Evolutionary conservation across 2,797 vertebrate species (phyloP), one percentile per base, ranked within the genome.

Genomic region (Enteromius afrohamiltoni): DNA sequence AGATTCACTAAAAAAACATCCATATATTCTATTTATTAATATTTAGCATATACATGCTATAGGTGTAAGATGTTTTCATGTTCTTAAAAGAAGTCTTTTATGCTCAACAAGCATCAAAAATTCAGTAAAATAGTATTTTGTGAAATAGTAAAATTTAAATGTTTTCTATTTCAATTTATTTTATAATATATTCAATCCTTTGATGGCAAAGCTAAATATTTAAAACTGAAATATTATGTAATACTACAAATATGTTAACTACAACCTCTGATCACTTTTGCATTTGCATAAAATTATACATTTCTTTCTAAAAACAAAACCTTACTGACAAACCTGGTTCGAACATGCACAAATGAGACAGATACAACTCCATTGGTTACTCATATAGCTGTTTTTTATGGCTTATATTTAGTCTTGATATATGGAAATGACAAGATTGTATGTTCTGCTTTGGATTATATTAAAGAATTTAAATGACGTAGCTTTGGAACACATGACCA

Each of bases 401-500:
- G 16, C 19, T 47, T 47, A 49, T 51, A 17, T 65, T 21, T 65
- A 5, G 31, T 67, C 31, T 10, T 67, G 31, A 21, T 67, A 21
- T 2, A 67, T 37, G 9, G 31, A 37, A 67, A 37, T 10, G 9
- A 67, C 19, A 40, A 69, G 11, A 42, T 23, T 45, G 21, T 7
- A 13, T 1, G 6, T 69, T 45, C 21, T 45, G 37, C 49, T 29
- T 49, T 71, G 2, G 19, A 29, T 71, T 49, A n/a, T 13, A 58
- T 58, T 34, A 14, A 75, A 34, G 1, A 55, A 23, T 58, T n/a
- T 37, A 53, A 53, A 53, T 76, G 51, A 16, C 3, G 34, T 19
- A 55, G 51, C 73, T 37, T 75, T 40, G 31, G n/a, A 62, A 62
- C 37, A 62, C 16, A 62, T 37, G 16, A n/a, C 60, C 40, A 78